These are phyloP conservation scores for Cephalopholis sonnerati DNA, from an alignment of 2,113 vertebrate genomes.

Conservation along the genomic window DNA sequence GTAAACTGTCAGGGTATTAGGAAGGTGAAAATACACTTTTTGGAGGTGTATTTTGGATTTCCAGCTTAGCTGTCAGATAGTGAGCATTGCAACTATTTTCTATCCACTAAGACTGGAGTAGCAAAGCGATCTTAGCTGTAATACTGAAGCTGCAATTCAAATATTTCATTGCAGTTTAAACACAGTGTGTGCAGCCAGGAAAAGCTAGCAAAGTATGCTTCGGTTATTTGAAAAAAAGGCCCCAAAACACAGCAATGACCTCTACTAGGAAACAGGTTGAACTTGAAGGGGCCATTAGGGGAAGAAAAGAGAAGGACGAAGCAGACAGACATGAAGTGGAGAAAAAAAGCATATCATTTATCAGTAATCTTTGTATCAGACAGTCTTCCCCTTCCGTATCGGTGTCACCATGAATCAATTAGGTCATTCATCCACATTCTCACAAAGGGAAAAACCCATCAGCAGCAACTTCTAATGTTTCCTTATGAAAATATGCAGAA, in stretches of 20 bases:
- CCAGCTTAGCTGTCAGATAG: background rate
- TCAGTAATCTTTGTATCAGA: conserved; percentile 58
- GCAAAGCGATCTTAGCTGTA: conserved; percentile 1
- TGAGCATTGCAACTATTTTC: background rate
- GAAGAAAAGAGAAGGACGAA: conserved; percentile 4
- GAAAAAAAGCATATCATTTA: conserved; percentile 38
- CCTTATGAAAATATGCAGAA: conserved; percentile 77
- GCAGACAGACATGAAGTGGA: conserved; percentile 24
- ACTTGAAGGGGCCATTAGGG: conserved; percentile 12
- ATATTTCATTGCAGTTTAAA: conserved; percentile 10
- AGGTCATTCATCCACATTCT: conserved; percentile 68
- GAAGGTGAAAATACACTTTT: conserved; percentile 10
- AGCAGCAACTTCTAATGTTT: conserved; percentile 74
- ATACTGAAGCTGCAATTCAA: background rate
- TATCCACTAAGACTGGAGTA: background rate
- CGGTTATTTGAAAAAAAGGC: background rate
- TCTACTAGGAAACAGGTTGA: conserved; percentile 23
- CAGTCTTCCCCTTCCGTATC: conserved; percentile 51
- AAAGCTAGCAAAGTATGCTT: background rate
- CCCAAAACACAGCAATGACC: conserved; percentile 4
- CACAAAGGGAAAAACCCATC: conserved; percentile 65
- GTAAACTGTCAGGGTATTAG: background rate
- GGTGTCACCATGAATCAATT: conserved; percentile 73
- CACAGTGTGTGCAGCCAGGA: background rate
- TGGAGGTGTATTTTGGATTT: background rate